phyloP scores from a whole-genome alignment of 2,888 invertebrate genomes.

The Polyommatus iphigenia region DNA sequence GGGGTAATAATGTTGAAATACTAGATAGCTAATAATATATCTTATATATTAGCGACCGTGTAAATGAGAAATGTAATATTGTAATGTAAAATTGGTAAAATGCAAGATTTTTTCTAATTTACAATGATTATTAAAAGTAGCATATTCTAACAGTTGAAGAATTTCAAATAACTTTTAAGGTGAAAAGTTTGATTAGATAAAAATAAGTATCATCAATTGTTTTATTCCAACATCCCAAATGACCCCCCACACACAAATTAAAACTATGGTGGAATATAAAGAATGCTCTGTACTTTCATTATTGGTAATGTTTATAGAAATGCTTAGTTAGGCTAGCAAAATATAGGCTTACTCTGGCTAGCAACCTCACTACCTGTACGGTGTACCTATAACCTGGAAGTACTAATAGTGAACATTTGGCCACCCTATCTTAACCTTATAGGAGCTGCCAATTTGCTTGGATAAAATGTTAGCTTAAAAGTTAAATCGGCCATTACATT shows the following conservation, averaged over 20 bases:
- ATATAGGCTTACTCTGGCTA: too few relatives aligned
- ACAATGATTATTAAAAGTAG: conserved; percentile 26
- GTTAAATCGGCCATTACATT: too few relatives aligned
- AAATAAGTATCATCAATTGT: conserved; percentile 20
- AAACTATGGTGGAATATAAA: too few relatives aligned
- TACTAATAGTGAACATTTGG: too few relatives aligned
- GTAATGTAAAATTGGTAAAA: background rate
- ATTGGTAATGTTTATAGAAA: too few relatives aligned
- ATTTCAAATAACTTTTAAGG: conserved; percentile 9
- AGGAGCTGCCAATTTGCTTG: too few relatives aligned
- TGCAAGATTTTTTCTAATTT: background rate
- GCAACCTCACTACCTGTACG: too few relatives aligned
- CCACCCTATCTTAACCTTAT: too few relatives aligned
- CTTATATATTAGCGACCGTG: background rate
- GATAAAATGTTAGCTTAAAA: too few relatives aligned
- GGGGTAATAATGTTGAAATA: background rate
- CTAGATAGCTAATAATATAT: background rate
- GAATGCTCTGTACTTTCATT: too few relatives aligned
- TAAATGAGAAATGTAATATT: background rate
- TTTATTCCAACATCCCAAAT: background rate
- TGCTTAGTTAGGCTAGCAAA: too few relatives aligned
- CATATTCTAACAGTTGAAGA: conserved; percentile 13
- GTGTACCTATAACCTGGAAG: too few relatives aligned
- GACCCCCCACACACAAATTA: background rate
- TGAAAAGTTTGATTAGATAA: conserved; percentile 29